A percentile compares a stretch with the other conserved stretches of the same genome.
These are phyloP conservation scores for Meliscaeva auricollis DNA, from an alignment of 2,888 invertebrate genomes.

Conservation along the genomic window DNA sequence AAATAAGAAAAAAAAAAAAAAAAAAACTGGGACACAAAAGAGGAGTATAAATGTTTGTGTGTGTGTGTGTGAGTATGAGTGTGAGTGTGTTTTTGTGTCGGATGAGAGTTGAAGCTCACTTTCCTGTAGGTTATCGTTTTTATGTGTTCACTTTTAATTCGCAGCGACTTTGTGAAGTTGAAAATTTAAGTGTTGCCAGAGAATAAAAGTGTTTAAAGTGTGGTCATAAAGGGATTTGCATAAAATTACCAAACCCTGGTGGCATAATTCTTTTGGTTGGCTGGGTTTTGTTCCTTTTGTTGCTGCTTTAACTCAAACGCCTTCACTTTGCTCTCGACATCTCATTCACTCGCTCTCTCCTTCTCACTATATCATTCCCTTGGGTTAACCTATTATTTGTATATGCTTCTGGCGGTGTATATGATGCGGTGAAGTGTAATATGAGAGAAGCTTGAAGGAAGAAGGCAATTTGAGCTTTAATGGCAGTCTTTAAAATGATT, in stretches of 20 bases:
- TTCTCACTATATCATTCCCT: neutral
- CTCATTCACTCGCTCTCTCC: neutral
- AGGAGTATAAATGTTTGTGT: constrained; percentile 24
- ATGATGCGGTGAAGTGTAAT: neutral
- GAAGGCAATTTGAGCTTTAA: constrained; percentile 17
- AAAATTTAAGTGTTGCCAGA: constrained; percentile 68
- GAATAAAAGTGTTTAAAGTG: constrained; percentile 66
- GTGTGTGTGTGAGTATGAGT: constrained; percentile 11
- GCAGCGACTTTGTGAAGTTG: constrained; percentile 67
- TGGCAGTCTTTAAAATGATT: constrained; percentile 41
- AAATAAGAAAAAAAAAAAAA: constrained; percentile 6
- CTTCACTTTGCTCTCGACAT: neutral
- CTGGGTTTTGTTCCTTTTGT: constrained; percentile 24
- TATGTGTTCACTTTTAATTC: constrained; percentile 66
- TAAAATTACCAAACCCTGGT: constrained; percentile 52
- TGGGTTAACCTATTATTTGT: neutral
- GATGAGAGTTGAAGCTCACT: constrained; percentile 13
- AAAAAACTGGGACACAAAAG: constrained; percentile 33
- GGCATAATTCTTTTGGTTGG: constrained; percentile 44
- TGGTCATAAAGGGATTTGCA: constrained; percentile 61
- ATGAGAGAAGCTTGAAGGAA: neutral
- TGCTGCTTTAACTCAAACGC: neutral
- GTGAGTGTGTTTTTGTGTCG: constrained; percentile 13
- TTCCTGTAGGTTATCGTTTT: constrained; percentile 52
- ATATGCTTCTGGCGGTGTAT: neutral